These are phyloP conservation scores for Hedya salicella DNA, from an alignment of 2,888 invertebrate species.

Conservation along the genomic window DNA sequence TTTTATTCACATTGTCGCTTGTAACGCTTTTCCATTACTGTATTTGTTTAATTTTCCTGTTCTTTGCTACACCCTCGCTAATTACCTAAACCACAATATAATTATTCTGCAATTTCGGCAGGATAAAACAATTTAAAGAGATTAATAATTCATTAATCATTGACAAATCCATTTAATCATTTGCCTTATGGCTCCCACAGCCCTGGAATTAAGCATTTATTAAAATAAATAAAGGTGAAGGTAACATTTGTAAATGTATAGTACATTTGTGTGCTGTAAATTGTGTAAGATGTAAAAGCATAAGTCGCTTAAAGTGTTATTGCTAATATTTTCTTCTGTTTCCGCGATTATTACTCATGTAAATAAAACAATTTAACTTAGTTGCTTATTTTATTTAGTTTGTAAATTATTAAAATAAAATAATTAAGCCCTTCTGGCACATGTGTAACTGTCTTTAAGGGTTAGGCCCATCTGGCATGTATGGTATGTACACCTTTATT, in stretches of 20 bases:
- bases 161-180: constrained; percentile 37
- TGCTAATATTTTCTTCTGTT: no score
- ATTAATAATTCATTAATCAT: constrained; percentile 42
- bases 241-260: neutral
- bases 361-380: no score
- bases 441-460: no score
- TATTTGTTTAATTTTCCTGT: constrained; percentile 9
- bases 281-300: no score
- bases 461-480: no score
- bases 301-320: no score
- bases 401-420: no score
- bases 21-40: neutral
- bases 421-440: no score
- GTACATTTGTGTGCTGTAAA: neutral
- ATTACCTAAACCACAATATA: constrained; percentile 41
- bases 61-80: constrained; percentile 34
- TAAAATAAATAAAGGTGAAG: constrained; percentile 5
- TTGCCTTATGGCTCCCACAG: constrained; percentile 19
- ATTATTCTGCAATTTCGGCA: constrained; percentile 34
- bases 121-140: constrained; percentile 39
- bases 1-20: neutral
- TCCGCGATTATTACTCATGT: no score
- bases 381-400: no score
- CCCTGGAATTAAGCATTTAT: constrained; percentile 13
- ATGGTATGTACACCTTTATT: no score